Evolutionary conservation across 2,888 invertebrate genomes (phyloP).

Genomic region (Hipparchia semele): DNA sequence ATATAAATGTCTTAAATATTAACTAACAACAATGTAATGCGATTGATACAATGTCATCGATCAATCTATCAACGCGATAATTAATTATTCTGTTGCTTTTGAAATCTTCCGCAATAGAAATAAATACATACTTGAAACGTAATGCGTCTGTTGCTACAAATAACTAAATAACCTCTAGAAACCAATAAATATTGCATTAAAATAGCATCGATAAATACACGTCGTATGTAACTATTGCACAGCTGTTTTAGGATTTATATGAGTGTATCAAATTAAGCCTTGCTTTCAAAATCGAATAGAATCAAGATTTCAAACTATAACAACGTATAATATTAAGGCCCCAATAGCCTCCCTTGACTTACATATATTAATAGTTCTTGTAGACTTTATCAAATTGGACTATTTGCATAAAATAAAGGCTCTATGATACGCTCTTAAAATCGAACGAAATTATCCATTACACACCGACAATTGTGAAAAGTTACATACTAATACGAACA

Average conservation of each 20-base stretch:
- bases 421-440: not conserved
- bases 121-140: not conserved
- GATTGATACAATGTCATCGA: not conserved
- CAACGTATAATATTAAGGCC: not conserved
- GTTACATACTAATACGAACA: constrained; percentile 45
- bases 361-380: not conserved
- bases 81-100: not conserved
- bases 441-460: not conserved
- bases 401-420: not conserved
- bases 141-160: not conserved
- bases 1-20: not conserved
- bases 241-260: constrained; percentile 5
- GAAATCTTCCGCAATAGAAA: not conserved
- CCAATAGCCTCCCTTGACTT: not conserved
- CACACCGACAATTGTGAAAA: constrained; percentile 22
- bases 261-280: not conserved
- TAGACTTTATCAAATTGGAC: not conserved
- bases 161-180: not conserved
- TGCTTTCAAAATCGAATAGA: not conserved
- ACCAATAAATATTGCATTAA: constrained; percentile 8
- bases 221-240: constrained; percentile 35
- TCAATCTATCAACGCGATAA: constrained; percentile 1
- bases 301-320: not conserved
- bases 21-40: not conserved
- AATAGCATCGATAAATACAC: constrained; percentile 29